Percentiles rank a stretch among this genome's conserved stretches.
phyloP scores from a whole-genome alignment of 2,888 invertebrate species.

The Thereva nobilitata region DNA sequence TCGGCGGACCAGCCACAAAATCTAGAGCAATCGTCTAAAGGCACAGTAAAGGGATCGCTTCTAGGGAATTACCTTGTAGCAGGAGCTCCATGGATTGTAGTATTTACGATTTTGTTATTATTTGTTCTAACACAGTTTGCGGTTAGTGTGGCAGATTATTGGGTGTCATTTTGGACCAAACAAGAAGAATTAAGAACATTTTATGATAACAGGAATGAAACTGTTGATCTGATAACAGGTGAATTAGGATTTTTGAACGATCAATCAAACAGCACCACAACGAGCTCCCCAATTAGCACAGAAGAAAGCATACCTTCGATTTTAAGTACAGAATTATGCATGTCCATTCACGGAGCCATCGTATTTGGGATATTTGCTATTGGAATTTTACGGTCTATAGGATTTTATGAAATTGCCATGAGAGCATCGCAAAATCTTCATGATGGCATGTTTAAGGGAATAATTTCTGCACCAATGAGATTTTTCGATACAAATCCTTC shows the following conservation, averaged over 20 bases:
- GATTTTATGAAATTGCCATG: conserved; percentile 68
- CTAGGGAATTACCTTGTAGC: conserved; percentile 60
- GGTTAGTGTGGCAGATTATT: conserved; percentile 71
- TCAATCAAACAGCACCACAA: neutral
- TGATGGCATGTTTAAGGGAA: conserved; percentile 67
- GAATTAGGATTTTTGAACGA: neutral
- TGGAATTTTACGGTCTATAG: conserved; percentile 65
- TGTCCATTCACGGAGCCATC: conserved; percentile 67
- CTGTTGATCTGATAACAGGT: neutral
- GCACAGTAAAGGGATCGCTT: conserved; percentile 57
- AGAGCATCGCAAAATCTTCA: conserved; percentile 71
- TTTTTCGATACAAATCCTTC: conserved; percentile 87
- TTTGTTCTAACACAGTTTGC: conserved; percentile 64
- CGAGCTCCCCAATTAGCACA: neutral
- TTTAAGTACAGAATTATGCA: conserved; percentile 52
- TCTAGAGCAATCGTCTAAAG: conserved; percentile 57
- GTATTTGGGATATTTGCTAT: conserved; percentile 61
- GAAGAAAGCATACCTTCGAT: neutral
- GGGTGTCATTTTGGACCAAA: conserved; percentile 68
- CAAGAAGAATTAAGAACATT: conserved; percentile 46
- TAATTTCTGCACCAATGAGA: conserved; percentile 61
- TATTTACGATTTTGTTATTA: conserved; percentile 55
- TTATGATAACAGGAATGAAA: conserved; percentile 16
- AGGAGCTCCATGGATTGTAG: conserved; percentile 60
- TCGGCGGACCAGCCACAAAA: conserved; percentile 43